These are phyloP conservation scores for Garrulus glandarius DNA, from an alignment of 2,797 vertebrate genomes.

Conservation along the genomic window DNA sequence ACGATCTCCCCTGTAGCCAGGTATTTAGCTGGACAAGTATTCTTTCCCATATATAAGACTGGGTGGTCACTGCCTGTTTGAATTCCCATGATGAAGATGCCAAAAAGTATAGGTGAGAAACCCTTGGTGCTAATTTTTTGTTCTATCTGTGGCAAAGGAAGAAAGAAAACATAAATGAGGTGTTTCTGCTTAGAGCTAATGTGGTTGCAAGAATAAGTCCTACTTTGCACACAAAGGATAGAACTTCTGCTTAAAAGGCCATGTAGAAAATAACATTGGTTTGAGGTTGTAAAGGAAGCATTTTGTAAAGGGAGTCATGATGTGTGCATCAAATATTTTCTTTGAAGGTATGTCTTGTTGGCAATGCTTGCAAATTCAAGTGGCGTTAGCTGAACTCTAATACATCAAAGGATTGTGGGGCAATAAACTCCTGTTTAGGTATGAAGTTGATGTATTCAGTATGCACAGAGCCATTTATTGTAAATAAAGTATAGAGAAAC, in stretches of 20 bases:
- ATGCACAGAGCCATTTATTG: neutral
- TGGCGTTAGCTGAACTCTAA: neutral
- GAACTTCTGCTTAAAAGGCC: neutral
- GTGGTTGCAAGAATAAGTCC: neutral
- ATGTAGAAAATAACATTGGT: neutral
- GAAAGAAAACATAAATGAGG: neutral
- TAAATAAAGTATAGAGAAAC: neutral
- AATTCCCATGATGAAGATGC: neutral
- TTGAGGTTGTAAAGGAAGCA: neutral
- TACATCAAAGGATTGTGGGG: neutral
- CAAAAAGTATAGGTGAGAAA: neutral
- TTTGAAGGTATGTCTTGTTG: neutral
- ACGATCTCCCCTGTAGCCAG: neutral
- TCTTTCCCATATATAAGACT: neutral
- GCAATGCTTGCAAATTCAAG: neutral
- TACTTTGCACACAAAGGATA: neutral
- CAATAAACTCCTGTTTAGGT: neutral
- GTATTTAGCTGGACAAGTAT: neutral
- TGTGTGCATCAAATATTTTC: neutral
- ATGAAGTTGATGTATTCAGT: neutral
- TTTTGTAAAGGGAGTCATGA: neutral
- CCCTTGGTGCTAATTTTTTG: neutral
- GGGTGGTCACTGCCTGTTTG: neutral
- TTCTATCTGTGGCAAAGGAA: neutral
- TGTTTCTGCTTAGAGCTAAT: neutral